Percentiles rank a stretch among this genome's conserved stretches.
Conservation (phyloP, 2,888 invertebrate genomes). For the Phoenoteleia sp. region DNA sequence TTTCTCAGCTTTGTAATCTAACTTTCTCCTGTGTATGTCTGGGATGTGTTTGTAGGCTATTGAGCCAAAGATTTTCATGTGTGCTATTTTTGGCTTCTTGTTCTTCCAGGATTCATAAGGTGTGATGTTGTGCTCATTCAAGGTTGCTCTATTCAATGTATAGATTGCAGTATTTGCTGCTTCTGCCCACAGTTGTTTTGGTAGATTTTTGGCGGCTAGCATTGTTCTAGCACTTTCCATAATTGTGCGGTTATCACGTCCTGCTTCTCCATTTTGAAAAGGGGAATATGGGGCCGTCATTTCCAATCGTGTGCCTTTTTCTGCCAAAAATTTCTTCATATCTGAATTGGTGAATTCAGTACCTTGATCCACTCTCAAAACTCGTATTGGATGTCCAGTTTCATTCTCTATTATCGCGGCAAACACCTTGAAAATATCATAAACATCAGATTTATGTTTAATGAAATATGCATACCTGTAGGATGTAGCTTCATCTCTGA, state of each 20-base stretch:
- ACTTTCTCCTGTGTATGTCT: slow-evolving; percentile 58
- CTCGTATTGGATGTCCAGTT: background rate
- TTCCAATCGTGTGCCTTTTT: slow-evolving; percentile 6
- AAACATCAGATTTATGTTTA: slow-evolving; percentile 4
- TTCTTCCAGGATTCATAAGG: slow-evolving; percentile 70
- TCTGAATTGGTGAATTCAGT: slow-evolving; percentile 12
- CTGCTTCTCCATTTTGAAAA: slow-evolving; percentile 20
- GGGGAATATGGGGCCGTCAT: slow-evolving; percentile 36
- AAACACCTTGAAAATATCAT: background rate
- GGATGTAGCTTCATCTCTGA: slow-evolving; percentile 4
- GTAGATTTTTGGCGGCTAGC: slow-evolving; percentile 1
- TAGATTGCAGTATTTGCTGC: slow-evolving; percentile 33
- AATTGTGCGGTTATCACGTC: slow-evolving; percentile 14
- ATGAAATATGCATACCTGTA: slow-evolving; percentile 6
- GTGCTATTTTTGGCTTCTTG: slow-evolving; percentile 64
- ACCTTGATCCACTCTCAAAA: slow-evolving; percentile 61
- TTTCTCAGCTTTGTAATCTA: slow-evolving; percentile 70
- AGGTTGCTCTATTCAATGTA: no score
- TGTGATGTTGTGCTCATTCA: no score
- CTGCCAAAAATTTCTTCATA: background rate
- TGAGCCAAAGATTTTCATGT: slow-evolving; percentile 65
- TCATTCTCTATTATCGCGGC: background rate
- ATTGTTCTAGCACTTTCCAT: slow-evolving; percentile 13
- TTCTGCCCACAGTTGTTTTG: slow-evolving; percentile 44
- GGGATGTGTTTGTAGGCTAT: slow-evolving; percentile 60